These are phyloP conservation scores for Asarcornis scutulata DNA, from an alignment of 2,113 vertebrate genomes.

Conservation along the genomic window DNA sequence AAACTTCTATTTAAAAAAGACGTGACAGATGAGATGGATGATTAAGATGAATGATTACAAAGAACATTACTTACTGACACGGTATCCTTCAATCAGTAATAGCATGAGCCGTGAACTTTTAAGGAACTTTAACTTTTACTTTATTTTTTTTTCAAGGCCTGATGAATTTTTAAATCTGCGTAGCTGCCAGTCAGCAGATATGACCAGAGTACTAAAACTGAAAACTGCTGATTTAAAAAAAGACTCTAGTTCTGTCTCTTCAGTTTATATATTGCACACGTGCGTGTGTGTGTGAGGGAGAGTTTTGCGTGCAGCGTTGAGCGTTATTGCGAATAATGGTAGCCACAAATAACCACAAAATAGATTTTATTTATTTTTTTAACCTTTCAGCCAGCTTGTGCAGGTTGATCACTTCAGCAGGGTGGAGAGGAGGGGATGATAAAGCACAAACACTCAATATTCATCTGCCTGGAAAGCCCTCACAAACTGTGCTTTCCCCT, in stretches of 20 bases:
- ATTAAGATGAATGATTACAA: not conserved
- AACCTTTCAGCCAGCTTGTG: not conserved
- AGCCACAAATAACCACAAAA: not conserved
- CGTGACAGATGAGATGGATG: not conserved
- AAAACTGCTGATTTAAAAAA: not conserved
- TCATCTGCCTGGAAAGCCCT: not conserved
- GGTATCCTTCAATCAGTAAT: not conserved
- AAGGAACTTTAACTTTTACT: conserved; percentile 33
- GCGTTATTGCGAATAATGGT: not conserved
- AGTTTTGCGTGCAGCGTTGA: not conserved
- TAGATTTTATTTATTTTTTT: not conserved
- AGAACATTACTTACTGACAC: not conserved
- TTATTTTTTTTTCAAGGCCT: not conserved
- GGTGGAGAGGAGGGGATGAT: not conserved
- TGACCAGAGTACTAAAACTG: fast-evolving
- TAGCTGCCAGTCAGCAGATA: not conserved
- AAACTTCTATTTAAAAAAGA: not conserved
- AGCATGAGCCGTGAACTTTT: not conserved
- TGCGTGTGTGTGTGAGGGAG: not conserved
- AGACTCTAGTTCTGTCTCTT: not conserved
- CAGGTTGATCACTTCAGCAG: not conserved
- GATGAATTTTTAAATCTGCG: conserved; percentile 14
- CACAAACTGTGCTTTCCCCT: not conserved
- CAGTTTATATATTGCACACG: fast-evolving
- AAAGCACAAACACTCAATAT: not conserved